phyloP scores from a whole-genome alignment of 2,888 invertebrate genomes.

The Apodemia hepburni region DNA sequence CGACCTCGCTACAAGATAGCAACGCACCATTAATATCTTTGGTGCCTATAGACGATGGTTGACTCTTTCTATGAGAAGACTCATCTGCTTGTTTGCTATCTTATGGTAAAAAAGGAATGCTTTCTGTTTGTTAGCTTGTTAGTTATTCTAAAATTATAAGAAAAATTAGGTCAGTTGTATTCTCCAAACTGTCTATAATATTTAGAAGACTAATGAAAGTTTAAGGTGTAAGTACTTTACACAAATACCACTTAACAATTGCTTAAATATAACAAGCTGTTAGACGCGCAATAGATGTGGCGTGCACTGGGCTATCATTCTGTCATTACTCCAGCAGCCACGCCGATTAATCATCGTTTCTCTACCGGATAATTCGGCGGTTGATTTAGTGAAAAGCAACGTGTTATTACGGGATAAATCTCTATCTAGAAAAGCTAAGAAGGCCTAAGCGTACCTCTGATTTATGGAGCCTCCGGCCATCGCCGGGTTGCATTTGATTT shows the following conservation, averaged over 20 bases:
- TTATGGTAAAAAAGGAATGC: too few relatives aligned
- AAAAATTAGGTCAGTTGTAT: too few relatives aligned
- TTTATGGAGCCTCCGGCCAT: constrained; percentile 66
- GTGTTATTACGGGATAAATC: constrained; percentile 79
- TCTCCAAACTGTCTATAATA: not conserved
- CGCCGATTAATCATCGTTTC: constrained; percentile 72
- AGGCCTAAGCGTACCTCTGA: constrained; percentile 73
- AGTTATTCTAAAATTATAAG: not conserved
- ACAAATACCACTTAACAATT: constrained; percentile 24
- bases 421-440: constrained; percentile 80
- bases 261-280: constrained; percentile 26
- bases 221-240: not conserved
- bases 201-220: not conserved
- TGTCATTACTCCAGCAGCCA: constrained; percentile 66
- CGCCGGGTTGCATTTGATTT: constrained; percentile 69
- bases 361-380: constrained; percentile 80
- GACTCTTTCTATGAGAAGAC: too few relatives aligned
- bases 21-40: too few relatives aligned
- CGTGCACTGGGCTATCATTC: constrained; percentile 36
- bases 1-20: too few relatives aligned
- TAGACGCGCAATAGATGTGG: constrained; percentile 30
- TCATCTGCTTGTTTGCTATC: too few relatives aligned
- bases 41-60: too few relatives aligned
- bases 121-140: not conserved
- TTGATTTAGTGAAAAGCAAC: constrained; percentile 79